Conservation (phyloP, 2,797 vertebrate genomes). For the Esox masquinongy region DNA sequence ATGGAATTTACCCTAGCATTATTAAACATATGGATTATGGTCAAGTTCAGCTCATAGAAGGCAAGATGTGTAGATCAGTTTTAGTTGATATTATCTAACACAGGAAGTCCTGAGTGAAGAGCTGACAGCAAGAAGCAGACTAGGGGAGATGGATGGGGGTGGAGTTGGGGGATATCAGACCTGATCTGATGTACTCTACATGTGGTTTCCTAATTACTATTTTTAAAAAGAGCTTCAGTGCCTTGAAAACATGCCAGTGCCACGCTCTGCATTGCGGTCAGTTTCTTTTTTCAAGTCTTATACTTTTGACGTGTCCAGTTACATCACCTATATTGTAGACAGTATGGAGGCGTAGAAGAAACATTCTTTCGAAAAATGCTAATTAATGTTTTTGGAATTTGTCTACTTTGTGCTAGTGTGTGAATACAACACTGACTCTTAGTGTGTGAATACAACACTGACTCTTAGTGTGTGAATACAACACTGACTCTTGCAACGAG, state of each 20-base stretch:
- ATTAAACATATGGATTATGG: background rate
- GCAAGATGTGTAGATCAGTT: background rate
- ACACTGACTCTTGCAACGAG: background rate
- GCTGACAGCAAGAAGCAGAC: background rate
- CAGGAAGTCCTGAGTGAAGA: background rate
- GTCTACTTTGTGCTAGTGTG: background rate
- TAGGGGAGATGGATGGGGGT: background rate
- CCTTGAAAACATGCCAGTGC: background rate
- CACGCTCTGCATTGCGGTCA: background rate
- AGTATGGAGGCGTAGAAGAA: background rate
- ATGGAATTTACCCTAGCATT: background rate
- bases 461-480: background rate
- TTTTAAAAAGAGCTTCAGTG: background rate
- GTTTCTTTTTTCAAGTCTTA: background rate
- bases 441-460: background rate
- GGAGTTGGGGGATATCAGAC: background rate
- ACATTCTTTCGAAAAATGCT: background rate
- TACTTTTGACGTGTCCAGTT: background rate
- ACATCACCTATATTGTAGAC: background rate
- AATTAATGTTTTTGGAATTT: background rate
- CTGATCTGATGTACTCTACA: background rate
- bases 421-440: background rate
- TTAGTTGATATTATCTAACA: background rate
- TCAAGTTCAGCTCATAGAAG: background rate
- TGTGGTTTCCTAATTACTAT: background rate